phyloP scores from a whole-genome alignment of 2,888 invertebrate genomes.

The Biston stratarius region DNA sequence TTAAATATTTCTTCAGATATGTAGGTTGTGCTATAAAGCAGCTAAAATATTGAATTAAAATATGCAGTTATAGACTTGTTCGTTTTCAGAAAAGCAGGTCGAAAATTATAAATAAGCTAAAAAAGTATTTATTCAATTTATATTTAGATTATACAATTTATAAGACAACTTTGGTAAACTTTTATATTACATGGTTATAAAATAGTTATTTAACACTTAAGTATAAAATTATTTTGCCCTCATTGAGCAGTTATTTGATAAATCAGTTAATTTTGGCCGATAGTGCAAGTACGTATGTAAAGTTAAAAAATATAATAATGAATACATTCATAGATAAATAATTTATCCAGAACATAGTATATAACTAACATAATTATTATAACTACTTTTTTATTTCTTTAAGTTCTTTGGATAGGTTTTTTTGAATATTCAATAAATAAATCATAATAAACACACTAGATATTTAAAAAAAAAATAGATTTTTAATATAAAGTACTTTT shows the following conservation, averaged over 20 bases:
- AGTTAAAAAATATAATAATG: slow-evolving; percentile 15
- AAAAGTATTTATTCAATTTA: too few relatives aligned
- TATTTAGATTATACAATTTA: not conserved
- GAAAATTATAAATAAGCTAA: not conserved
- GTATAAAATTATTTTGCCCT: slow-evolving; percentile 15
- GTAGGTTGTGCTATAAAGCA: too few relatives aligned
- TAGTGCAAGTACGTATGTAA: slow-evolving; percentile 52
- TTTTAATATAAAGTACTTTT: not conserved
- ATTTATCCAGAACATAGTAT: not conserved
- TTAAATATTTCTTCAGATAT: too few relatives aligned
- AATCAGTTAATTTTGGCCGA: slow-evolving; percentile 50
- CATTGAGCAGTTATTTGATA: slow-evolving; percentile 29
- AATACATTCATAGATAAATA: slow-evolving; percentile 19
- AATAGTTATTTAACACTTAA: not conserved
- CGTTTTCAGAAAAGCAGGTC: not conserved
- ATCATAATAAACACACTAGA: not conserved
- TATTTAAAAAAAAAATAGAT: not conserved
- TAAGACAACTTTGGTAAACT: slow-evolving; percentile 3
- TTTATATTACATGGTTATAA: not conserved
- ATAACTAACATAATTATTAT: too few relatives aligned
- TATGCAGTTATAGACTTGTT: not conserved
- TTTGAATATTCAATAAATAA: not conserved
- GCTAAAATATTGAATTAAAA: too few relatives aligned
- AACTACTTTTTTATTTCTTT: not conserved
- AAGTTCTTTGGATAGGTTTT: not conserved